Evolutionary conservation across 2,797 vertebrate genomes (phyloP).

Genomic region (Leuciscus waleckii): DNA sequence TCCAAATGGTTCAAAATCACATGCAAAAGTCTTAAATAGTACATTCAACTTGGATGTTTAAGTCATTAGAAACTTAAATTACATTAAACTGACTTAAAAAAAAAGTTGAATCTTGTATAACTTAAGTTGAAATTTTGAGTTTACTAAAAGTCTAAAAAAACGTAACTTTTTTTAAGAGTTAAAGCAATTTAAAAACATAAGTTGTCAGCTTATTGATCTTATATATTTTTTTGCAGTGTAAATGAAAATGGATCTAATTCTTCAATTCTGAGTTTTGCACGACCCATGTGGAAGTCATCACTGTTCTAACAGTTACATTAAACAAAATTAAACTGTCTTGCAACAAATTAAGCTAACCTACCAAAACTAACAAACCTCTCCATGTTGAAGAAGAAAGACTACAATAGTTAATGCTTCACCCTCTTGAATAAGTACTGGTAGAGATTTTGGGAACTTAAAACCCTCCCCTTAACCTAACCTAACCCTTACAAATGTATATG

Average conservation of each 20-base stretch:
- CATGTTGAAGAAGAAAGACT: background rate
- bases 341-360: background rate
- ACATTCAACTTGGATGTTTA: no score
- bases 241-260: background rate
- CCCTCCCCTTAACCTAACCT: background rate
- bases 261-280: background rate
- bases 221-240: no score
- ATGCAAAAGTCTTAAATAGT: no score
- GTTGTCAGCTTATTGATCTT: no score
- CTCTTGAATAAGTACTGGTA: background rate
- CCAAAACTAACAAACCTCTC: background rate
- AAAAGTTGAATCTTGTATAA: no score
- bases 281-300: background rate
- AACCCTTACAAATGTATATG: background rate
- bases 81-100: no score
- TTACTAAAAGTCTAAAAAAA: no score
- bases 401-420: background rate
- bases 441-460: background rate
- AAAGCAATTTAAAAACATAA: no score
- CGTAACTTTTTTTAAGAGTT: no score
- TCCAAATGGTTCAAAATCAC: background rate
- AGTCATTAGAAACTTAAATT: no score
- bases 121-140: no score
- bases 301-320: background rate
- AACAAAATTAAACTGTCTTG: background rate